These are phyloP conservation scores for Amphilophus citrinellus DNA, from an alignment of 2,113 vertebrate genomes.

Conservation along the genomic window DNA sequence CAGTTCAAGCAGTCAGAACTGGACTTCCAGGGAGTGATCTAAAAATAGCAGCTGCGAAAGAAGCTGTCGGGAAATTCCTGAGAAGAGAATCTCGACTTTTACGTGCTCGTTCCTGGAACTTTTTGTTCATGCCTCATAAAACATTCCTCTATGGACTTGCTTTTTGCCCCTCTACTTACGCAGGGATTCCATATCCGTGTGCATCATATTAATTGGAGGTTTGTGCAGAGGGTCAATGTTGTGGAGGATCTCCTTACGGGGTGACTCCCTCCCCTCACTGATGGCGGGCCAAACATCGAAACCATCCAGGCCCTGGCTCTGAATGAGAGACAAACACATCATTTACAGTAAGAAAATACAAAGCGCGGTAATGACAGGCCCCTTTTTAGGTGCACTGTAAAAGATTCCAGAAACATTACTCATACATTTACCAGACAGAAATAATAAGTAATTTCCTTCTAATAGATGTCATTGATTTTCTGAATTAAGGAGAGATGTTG, in stretches of 20 bases:
- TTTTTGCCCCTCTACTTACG: constrained; percentile 30
- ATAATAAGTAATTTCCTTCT: background rate
- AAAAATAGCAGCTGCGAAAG: constrained; percentile 1
- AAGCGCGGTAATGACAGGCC: background rate
- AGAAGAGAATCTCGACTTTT: background rate
- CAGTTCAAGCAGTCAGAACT: background rate
- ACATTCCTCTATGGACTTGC: background rate
- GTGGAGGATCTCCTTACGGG: constrained; percentile 94
- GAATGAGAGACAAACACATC: constrained; percentile 27
- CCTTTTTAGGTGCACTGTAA: background rate
- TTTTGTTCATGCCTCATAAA: background rate
- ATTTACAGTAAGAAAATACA: background rate
- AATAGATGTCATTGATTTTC: background rate
- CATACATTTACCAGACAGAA: background rate
- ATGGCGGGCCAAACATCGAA: constrained; percentile 91
- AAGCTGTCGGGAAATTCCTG: background rate
- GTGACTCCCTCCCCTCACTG: constrained; percentile 89
- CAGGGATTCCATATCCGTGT: background rate
- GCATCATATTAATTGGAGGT: constrained; percentile 68
- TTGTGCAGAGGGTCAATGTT: constrained; percentile 95
- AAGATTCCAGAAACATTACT: background rate
- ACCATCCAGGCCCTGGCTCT: constrained; percentile 86
- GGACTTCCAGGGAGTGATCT: background rate
- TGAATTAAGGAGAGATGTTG: background rate
- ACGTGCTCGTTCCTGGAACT: background rate